Base-by-base conservation (phyloP, 2,797 vertebrate species). In the Synanceia verrucosa region DNA sequence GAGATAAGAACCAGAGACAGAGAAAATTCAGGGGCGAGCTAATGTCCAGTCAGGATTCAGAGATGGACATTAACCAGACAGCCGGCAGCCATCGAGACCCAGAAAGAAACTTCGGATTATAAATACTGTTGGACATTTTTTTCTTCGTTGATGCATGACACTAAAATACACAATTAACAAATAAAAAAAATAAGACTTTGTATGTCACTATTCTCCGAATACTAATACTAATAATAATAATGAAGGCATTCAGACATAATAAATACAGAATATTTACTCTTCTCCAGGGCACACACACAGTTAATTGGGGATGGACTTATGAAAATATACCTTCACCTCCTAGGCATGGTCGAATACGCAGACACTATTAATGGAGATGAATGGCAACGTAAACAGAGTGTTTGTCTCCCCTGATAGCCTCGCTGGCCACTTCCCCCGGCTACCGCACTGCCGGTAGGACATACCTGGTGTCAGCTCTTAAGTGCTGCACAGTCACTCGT, bases 401-500 rank as follows among this genome's bases (percentile, higher is more conserved):
- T 92, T 91, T 90, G 92, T 91, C 88, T 92, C 82, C 66, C 65
- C 77, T 87, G 87, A 93, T 88, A 79, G 90, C 79, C 77, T 87
- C 82, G 41, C 78, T 41, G 88, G 84, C 71, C 91, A 85, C 87
- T 92, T 94, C 91, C 89, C 89, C 82, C 89, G 91, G 87, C 91
- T 93, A 81, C 91, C 36, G 83, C 82, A 57, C 88, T 91, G 90
- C 89, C 90, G 91, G 92, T 90, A 82, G 89, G 91, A 94, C 92
- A 94, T 93, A 94, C 92, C 92, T 94, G 91, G 88, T 92, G 92
- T 93, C 92, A 93, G 91, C 78, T 47, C 72, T 41, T 93, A 94
- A 95, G 94, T 95, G 94, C 89, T 84, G 79, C 83, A 83, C 76
- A 91, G 91, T 82, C 91, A 88, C 92, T 86, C 93, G 88, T 91